Base-by-base conservation (phyloP, 2,888 invertebrate genomes). In the Amorpha juglandis region DNA sequence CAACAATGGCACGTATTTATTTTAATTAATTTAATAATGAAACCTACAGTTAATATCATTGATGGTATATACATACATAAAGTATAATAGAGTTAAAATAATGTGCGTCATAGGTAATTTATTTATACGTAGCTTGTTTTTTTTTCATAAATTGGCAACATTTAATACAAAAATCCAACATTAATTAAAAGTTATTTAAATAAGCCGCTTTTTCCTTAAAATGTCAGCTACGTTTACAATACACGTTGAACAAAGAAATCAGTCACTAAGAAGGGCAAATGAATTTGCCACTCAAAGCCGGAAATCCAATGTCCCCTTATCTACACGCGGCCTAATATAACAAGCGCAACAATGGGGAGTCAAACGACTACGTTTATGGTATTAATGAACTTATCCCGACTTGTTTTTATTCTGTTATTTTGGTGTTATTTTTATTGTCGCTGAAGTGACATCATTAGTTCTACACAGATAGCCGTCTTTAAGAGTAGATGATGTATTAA, bases 361-460 rank as follows among this genome's bases (percentile, higher is more conserved):
- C 72, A 76, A 78, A 78, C 76, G 78, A 78, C 79, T 85, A 82
- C 84, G 80, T 83, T 86, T 81, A 82, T 80, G 75, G 72, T 78
- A 80, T 80, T 84, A 88, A 87, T 82, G 84, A 86, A 86, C 79
- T 85, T 84, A 80, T 75, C 80, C 76, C 75, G 77, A 82, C 82
- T 27, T 27, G 27, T 27, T 82, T 82, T 83, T 82, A 82, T 76
- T 74, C 81, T 72, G 74, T 80, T 82, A 83, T 84, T 84, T 82
- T 81, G 75, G 82, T 81, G 80, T 76, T 73, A 78, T 83, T 55
- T 81, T 86, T 83, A 85, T 79, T 84, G 81, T 81, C 78, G 27
- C 27, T 27, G 4, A 27, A 27, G 27, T 27, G 27, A 74, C 79
- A 8, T 7, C 42, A 9, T 42, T 42, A 42, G 11, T 42, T 1